Base-by-base conservation (phyloP, 2,888 invertebrate genomes). In the Cryptocephalus primarius region DNA sequence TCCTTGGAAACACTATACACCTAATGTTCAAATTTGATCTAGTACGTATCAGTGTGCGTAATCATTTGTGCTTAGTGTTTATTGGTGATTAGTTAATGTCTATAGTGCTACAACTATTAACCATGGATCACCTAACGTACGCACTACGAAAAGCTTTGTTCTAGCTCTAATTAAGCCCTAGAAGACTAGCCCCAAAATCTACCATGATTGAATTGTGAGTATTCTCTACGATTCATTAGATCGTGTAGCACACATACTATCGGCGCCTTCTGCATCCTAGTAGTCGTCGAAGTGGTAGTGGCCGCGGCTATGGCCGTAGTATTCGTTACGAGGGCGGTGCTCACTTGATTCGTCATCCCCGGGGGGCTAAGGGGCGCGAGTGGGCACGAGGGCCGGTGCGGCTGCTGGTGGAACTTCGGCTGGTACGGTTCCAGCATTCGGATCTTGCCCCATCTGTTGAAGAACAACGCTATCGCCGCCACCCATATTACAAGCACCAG, bases 361-460 rank as follows among this genome's bases (percentile, higher is more conserved):
- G 68, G 65, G 22, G 69, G 67, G 53, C 67, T 66, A 45, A 69
- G 59, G 11, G 70, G 69, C 32, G 66, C 79, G 52, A 85, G 72
- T 0, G 79, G 84, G 65, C 86, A 87, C 60, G 85, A 85, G 58
- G 83, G 80, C 56, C 89, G 77, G 70, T 88, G 88, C 47, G 70
- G 69, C 57, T 85, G 84, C 60, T 88, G 87, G 62, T 88, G 87
- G 65, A 90, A 91, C 70, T 90, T 89, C 1, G 90, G 90, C 64
- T 90, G 89, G 68, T 90, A 90, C 1, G 90, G 90, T 66, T 90
- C 89, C 69, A 90, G 70, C 88, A 89, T 90, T 53, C 90, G 82
- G 66, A 92, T 92, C 77, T 92, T 91, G 64, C 91, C 91, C 91
- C 91, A 92, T 53, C 91, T 85, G 73, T 92, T 91, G 77, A 92